Conservation (phyloP, 2,797 vertebrate species). For the Coccyzus lansbergi region DNA sequence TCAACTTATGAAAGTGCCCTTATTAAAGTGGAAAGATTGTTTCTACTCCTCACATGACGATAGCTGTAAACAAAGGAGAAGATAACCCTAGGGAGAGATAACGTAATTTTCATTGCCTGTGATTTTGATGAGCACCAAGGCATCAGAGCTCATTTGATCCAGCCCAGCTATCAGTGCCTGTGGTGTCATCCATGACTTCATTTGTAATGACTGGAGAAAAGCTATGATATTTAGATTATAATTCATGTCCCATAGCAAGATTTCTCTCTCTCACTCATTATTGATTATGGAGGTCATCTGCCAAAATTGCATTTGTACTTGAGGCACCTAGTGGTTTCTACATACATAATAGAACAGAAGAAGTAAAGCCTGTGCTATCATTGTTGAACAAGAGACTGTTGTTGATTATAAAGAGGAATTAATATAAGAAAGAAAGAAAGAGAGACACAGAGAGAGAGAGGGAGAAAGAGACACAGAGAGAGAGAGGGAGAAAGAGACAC, state of each 20-base stretch:
- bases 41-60: not conserved
- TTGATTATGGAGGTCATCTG: not conserved
- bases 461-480: not conserved
- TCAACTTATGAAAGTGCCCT: not conserved
- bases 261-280: not conserved
- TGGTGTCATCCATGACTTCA: fast-evolving
- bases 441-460: not conserved
- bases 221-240: not conserved
- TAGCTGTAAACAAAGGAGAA: not conserved
- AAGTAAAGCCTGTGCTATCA: not conserved
- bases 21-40: not conserved
- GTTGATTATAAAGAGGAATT: not conserved
- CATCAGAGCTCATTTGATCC: not conserved
- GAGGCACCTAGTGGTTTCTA: not conserved
- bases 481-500: too few species aligned
- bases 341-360: not conserved
- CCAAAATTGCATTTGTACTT: not conserved
- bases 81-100: not conserved
- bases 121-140: not conserved
- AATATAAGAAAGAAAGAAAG: not conserved
- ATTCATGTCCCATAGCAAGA: not conserved
- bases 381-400: not conserved
- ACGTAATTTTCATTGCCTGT: not conserved
- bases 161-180: not conserved
- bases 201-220: not conserved